Percentiles rank a stretch among this genome's conserved stretches.
These are phyloP conservation scores for Abrostola tripartita DNA, from an alignment of 2,888 invertebrate genomes.

Conservation along the genomic window DNA sequence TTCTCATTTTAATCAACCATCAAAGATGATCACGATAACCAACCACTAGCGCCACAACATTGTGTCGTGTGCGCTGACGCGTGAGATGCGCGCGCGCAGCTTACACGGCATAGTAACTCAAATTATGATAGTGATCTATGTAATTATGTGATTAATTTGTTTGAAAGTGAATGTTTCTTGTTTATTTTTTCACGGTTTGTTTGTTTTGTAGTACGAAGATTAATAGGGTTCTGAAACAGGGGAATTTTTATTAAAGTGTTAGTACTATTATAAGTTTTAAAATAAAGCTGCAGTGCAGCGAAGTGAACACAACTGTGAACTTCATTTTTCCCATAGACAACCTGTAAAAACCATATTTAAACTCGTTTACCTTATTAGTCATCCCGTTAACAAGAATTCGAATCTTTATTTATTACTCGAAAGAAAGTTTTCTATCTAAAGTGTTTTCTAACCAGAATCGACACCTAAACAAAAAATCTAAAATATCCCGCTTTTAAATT, in stretches of 20 bases:
- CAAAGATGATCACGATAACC: neutral
- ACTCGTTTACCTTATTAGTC: neutral
- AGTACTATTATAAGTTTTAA: too few relatives aligned
- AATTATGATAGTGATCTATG: constrained; percentile 44
- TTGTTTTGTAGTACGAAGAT: too few relatives aligned
- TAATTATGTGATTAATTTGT: constrained; percentile 44
- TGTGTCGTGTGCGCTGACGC: constrained; percentile 35
- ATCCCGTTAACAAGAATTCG: neutral
- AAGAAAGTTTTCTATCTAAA: neutral
- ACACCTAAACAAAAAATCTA: constrained; percentile 4
- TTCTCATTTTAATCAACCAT: neutral
- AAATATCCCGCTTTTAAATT: neutral
- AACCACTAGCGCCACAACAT: constrained; percentile 13
- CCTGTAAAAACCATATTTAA: neutral
- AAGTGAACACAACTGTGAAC: too few relatives aligned
- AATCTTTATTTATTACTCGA: neutral
- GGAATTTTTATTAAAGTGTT: too few relatives aligned
- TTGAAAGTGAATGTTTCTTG: constrained; percentile 31
- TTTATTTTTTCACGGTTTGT: constrained; percentile 11
- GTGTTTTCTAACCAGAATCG: neutral
- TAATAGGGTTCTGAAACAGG: neutral
- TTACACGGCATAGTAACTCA: constrained; percentile 19
- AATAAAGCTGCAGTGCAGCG: too few relatives aligned
- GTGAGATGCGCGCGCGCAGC: constrained; percentile 35
- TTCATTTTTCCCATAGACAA: too few relatives aligned